Base-by-base conservation (phyloP, 1,140 invertebrate species). In the Trichonephila clavipes region DNA sequence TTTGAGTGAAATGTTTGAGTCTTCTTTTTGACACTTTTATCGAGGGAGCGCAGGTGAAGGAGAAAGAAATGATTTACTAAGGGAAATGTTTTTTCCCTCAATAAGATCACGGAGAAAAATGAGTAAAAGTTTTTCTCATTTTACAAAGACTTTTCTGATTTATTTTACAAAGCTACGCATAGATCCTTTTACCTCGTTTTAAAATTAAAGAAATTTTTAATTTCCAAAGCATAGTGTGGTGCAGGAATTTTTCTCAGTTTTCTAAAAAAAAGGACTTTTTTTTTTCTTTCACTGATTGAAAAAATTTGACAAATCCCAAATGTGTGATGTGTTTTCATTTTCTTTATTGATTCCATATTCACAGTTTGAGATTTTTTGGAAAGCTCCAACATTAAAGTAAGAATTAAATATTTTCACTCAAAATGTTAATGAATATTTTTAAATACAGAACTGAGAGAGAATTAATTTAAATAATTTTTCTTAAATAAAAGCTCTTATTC, bases 1-100 rank as follows among this genome's bases (percentile, higher is more conserved):
- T 83, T 83, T 83, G 44, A 51, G 82, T 51, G 82, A 83, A 59
- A 59, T 58, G 82, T 51, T 83, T 51, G 51, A 59, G 51, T 59
- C 51, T 83, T 59, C 44, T 83, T 83, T 83, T 83, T 58, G 82
- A 83, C 51, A 59, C 82, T 83, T 83, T 83, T 83, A 83, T 83
- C 82, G 82, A 83, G 82, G 28, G 51, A 59, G 82, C 82, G 24
- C 82, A 83, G 82, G 82, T 83, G 59, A 59, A 83, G 82, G 51
- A 28, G 82, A 58, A 83, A 59, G 51, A 83, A 83, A 59, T 51
- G 82, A 58, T 83, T 83, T 83, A 19, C 82, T 83, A 28, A 59
- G 51, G 51, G 44, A 83, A 59, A 83, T 83, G 19, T n/a, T 19
- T 19, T 51, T 83, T 58, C 58, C 51, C 51, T 83, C 34, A 72